These are phyloP conservation scores for Pseudomyrmex cubaensis DNA, from an alignment of 1,140 invertebrate genomes.

Conservation along the genomic window DNA sequence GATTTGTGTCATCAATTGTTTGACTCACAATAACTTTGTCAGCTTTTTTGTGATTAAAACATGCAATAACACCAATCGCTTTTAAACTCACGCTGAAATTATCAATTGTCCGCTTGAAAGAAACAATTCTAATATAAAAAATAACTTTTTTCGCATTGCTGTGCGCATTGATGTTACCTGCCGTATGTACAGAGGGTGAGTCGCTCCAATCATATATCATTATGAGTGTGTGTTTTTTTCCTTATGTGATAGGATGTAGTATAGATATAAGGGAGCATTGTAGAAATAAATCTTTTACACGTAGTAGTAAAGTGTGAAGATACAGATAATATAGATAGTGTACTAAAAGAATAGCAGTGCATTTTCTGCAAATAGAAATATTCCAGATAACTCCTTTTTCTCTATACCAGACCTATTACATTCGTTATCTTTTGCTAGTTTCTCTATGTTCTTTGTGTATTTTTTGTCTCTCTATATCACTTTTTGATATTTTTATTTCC, in stretches of 20 bases:
- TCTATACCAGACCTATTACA: not conserved
- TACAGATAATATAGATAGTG: not conserved
- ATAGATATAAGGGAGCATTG: not conserved
- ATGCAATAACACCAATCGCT: not conserved
- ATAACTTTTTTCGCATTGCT: constrained; percentile 79
- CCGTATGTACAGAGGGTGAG: constrained; percentile 84
- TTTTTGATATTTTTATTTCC: not conserved
- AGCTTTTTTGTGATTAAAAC: not conserved
- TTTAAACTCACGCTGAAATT: constrained; percentile 10
- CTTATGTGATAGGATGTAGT: not conserved
- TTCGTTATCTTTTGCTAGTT: not conserved
- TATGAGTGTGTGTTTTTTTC: constrained; percentile 22
- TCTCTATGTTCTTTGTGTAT: too few relatives aligned
- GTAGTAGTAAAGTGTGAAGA: not conserved
- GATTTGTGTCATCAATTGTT: not conserved
- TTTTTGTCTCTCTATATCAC: too few relatives aligned
- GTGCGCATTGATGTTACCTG: constrained; percentile 78
- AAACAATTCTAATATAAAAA: constrained; percentile 44
- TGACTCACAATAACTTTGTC: not conserved
- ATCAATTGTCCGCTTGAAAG: not conserved
- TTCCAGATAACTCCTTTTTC: not conserved
- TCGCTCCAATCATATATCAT: constrained; percentile 55
- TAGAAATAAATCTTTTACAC: constrained; percentile 8
- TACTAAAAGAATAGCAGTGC: not conserved
- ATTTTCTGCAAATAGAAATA: not conserved